Base-by-base conservation (phyloP, 2,888 invertebrate genomes). In the Callosobruchus maculatus region DNA sequence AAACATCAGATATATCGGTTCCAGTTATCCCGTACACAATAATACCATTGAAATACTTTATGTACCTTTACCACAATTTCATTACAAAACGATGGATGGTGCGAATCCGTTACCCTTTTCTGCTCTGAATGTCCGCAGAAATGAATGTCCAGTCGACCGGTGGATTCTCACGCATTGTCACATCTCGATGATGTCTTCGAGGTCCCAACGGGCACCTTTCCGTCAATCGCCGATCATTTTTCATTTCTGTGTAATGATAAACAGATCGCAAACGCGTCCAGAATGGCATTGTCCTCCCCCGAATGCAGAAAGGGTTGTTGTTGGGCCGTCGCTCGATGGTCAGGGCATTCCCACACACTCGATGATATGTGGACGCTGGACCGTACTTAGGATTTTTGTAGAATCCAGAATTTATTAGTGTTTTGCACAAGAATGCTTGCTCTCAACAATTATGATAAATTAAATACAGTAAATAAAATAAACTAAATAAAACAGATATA, bases 261-360 rank as follows among this genome's bases (percentile, higher is more conserved):
- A 31, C 70, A 76, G 75, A 76, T 77, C 77, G 76, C 77, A 75
- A 21, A 30, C 71, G 74, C 31, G 77, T 78, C 73, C 49, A 49
- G 49, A 13, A 49, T 49, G 49, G 13, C 18, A 49, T 80, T 81
- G 80, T 80, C 77, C 73, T 31, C 26, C 49, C 30, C 20, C 71
- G 71, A 71, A 4, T 49, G 77, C 75, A 78, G 74, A 80, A 83
- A 83, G 82, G 83, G 82, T 82, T 83, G 76, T 78, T 76, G 70
- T 75, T 49, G 30, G 71, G 71, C 70, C 49, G 13, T 18, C 49
- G 49, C 13, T 49, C 49, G 49, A 13, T 49, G 49, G 49, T 49
- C 71, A 72, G 20, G 22, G 22, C 76, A 75, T 49, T 49, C 49
- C 49, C 49, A 49, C 49, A 49, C 49, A 49, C 49, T 49, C 5